These are phyloP conservation scores for Nesoenas mayeri DNA, from an alignment of 2,113 vertebrate genomes.

Conservation along the genomic window DNA sequence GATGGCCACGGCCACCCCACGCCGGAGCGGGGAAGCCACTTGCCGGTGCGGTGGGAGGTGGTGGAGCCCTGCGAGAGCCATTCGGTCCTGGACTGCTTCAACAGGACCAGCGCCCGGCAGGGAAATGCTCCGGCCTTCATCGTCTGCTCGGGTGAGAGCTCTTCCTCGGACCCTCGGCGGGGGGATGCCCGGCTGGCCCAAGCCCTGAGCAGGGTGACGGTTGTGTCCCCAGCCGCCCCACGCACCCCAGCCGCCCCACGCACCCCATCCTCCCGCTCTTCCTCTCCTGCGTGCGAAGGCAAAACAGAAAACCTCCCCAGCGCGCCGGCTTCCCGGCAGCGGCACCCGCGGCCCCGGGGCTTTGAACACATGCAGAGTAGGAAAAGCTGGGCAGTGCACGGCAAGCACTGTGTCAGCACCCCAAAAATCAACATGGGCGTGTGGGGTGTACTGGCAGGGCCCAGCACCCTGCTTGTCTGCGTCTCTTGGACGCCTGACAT, in stretches of 20 bases:
- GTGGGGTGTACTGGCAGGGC: not conserved
- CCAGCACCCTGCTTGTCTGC: rapidly evolving
- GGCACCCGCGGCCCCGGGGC: not conserved
- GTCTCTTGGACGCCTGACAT: too few relatives aligned
- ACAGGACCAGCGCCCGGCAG: not conserved
- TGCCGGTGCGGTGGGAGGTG: slow-evolving; percentile 37
- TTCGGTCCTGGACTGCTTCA: not conserved
- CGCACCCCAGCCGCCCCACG: rapidly evolving
- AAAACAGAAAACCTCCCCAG: not conserved
- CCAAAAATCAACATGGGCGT: rapidly evolving
- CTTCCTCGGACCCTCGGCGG: too few relatives aligned
- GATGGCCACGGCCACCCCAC: rapidly evolving
- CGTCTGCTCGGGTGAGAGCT: slow-evolving; percentile 68
- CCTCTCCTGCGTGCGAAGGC: not conserved
- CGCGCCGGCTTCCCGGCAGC: rapidly evolving
- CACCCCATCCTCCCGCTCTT: not conserved
- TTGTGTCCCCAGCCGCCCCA: not conserved
- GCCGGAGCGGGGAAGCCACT: rapidly evolving
- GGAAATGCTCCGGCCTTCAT: not conserved
- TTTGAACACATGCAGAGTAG: not conserved
- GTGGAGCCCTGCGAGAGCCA: not conserved
- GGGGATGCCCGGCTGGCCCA: not conserved
- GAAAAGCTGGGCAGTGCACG: rapidly evolving
- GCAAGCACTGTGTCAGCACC: not conserved
- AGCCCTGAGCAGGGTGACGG: too few relatives aligned